A percentile compares a stretch with the other conserved stretches of the same genome.
phyloP scores from a whole-genome alignment of 2,797 vertebrate species.

The Falco biarmicus region DNA sequence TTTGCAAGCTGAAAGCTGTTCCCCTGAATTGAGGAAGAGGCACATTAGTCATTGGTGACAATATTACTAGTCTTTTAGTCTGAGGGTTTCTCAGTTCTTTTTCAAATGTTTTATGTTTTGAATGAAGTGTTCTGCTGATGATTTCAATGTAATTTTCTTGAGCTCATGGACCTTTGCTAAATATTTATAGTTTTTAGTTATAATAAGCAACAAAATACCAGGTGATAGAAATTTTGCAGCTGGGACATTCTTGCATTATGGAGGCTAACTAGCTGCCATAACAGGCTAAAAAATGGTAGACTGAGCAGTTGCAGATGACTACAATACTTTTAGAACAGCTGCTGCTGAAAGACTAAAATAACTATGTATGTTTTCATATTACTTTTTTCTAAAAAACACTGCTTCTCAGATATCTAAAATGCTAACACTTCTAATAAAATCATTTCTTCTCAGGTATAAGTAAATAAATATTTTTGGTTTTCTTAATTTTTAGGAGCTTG shows the following conservation, averaged over 20 bases:
- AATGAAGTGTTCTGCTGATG: not conserved
- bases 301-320: not conserved
- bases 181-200: not conserved
- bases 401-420: not conserved
- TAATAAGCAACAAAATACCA: not conserved
- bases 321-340: not conserved
- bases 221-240: not conserved
- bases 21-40: not conserved
- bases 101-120: not conserved
- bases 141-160: not conserved
- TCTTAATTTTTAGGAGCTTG: not conserved
- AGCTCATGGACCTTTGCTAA: not conserved
- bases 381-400: not conserved
- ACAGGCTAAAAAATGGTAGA: not conserved
- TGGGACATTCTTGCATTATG: not conserved
- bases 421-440: not conserved
- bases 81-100: not conserved
- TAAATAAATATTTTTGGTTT: not conserved
- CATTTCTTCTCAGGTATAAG: not conserved
- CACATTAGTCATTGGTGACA: not conserved
- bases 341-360: not conserved
- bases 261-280: not conserved
- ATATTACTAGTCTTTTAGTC: not conserved
- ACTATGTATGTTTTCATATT: not conserved
- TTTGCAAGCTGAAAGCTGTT: not conserved